A percentile compares a stretch with the other conserved stretches of the same genome.
These are phyloP conservation scores for Scrobipalpa costella DNA, from an alignment of 2,888 invertebrate genomes.

Conservation along the genomic window DNA sequence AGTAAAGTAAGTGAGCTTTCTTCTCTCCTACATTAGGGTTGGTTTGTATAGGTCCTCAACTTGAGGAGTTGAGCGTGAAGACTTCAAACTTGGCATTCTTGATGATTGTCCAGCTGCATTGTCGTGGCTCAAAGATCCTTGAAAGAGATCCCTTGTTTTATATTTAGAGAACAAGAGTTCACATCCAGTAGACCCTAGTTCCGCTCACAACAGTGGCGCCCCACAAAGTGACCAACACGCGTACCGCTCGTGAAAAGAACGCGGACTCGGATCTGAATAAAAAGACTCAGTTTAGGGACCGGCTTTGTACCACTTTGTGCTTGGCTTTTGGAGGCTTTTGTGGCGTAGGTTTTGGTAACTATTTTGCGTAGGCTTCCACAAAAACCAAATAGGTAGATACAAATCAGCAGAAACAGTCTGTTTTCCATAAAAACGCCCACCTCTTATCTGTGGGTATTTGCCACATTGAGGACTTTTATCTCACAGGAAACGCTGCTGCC, in stretches of 20 bases:
- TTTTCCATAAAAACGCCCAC: not conserved
- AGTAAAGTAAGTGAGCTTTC: too few species aligned
- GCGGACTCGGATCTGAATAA: constrained; percentile 56
- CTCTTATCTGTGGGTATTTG: too few species aligned
- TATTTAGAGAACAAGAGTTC: constrained; percentile 17
- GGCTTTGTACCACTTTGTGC: constrained; percentile 36
- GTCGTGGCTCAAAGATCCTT: too few species aligned
- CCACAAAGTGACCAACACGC: constrained; percentile 72
- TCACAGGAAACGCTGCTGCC: too few species aligned
- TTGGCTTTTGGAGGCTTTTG: constrained; percentile 2
- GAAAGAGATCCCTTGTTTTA: too few species aligned
- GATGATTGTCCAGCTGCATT: too few species aligned
- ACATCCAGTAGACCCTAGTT: constrained; percentile 42
- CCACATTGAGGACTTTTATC: too few species aligned
- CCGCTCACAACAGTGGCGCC: constrained; percentile 43
- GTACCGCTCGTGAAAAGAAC: constrained; percentile 58
- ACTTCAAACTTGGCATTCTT: too few species aligned
- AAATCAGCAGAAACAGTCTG: not conserved
- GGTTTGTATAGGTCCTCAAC: too few species aligned
- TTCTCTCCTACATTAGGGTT: too few species aligned
- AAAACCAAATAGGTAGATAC: not conserved
- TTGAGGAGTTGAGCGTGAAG: too few species aligned
- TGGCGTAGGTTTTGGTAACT: not conserved
- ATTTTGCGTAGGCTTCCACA: not conserved
- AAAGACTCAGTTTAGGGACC: constrained; percentile 43